Conservation (phyloP, 2,113 vertebrate species). For the Brachirus orientalis region DNA sequence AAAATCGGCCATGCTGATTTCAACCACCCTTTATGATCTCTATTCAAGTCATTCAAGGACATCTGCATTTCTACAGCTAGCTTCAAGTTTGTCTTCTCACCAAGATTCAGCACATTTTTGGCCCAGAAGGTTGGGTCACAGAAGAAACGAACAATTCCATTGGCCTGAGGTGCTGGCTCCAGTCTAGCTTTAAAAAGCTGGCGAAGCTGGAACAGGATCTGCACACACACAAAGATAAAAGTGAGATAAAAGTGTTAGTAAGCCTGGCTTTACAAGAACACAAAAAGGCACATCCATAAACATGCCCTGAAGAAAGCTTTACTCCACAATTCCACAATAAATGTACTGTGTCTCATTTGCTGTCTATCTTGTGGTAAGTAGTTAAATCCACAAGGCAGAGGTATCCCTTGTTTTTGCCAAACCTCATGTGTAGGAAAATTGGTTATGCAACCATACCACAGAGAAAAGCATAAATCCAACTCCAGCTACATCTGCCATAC, state of each 20-base stretch:
- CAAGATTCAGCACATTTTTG: slow-evolving; percentile 97
- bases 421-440: too few species aligned
- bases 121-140: slow-evolving; percentile 99
- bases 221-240: slow-evolving; percentile 18
- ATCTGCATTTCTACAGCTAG: neutral
- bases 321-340: neutral
- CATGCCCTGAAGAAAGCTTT: slow-evolving; percentile 5
- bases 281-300: slow-evolving; percentile 15
- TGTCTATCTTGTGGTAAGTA: slow-evolving; percentile 16
- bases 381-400: slow-evolving; percentile 20
- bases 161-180: slow-evolving; percentile 93
- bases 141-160: slow-evolving; percentile 95
- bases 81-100: slow-evolving; percentile 80
- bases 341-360: slow-evolving; percentile 27
- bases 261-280: neutral
- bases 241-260: slow-evolving; percentile 14
- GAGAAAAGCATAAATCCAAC: too few species aligned
- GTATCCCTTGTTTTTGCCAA: neutral
- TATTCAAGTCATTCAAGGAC: neutral
- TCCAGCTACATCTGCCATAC: too few species aligned
- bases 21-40: too few species aligned
- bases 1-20: too few species aligned
- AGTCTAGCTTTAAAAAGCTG: slow-evolving; percentile 93
- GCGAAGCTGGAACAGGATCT: slow-evolving; percentile 96
- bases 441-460: too few species aligned